Base-by-base conservation (phyloP, 2,888 invertebrate species). In the Hypomecis punctinalis region DNA sequence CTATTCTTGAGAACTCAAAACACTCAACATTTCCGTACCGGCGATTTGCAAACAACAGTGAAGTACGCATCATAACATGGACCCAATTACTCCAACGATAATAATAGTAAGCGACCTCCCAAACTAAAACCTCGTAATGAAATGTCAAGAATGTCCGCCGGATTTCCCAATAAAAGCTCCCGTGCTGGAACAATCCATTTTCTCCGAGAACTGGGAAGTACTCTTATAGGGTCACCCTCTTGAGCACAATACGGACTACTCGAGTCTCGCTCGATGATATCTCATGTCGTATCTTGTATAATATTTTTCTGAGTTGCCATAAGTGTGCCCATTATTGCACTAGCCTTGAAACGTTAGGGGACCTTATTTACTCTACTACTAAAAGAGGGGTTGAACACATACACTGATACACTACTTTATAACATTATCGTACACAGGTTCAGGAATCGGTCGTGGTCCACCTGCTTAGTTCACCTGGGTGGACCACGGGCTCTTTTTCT, bases 121-220 rank as follows among this genome's bases (percentile, higher is more conserved):
- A 73, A 77, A 80, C 76, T 77, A 77, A 81, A 76, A 71, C 75
- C 76, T 76, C 78, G 80, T 79, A 78, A 80, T 79, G 77, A 74
- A 79, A 73, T 70, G 72, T 81, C 76, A 77, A 82, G 82, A 81
- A 82, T 81, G 78, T 78, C 76, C 70, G 35, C 52, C 61, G 69
- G 69, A 61, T 69, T 68, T 77, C 71, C 74, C 76, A 81, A 84
- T 85, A 83, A 79, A 72, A 72, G 51, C 72, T 75, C 76, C 70
- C 78, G 73, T 76, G 75, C 75, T 79, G 65, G 71, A 77, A 79
- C 78, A 83, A 85, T 87, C 78, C 81, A 80, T 84, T 84, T 82
- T 77, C 73, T 81, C 79, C 71, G n/a, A 73, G 78, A 82, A 79
- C 76, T 81, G 76, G 80, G 79, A 75, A 77, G 73, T 57, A 56